phyloP scores from a whole-genome alignment of 2,888 invertebrate genomes.

The Prosopocoilus inquinatus region DNA sequence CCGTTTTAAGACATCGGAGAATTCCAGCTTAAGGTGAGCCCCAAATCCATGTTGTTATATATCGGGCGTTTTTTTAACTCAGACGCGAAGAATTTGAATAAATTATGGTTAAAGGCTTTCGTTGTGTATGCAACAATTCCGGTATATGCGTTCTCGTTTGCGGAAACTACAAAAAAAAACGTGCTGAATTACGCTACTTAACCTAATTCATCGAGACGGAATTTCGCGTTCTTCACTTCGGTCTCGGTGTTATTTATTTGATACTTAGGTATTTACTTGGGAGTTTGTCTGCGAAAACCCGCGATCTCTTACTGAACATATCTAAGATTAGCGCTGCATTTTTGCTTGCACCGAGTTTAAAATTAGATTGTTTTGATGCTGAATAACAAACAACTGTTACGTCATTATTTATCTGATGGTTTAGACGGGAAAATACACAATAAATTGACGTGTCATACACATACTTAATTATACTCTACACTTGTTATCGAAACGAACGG shows the following conservation, averaged over 20 bases:
- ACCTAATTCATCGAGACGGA: too few species aligned
- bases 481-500: not conserved
- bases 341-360: not conserved
- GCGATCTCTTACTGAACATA: too few species aligned
- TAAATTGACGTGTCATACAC: conserved; percentile 17
- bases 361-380: conserved; percentile 19
- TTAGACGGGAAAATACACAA: conserved; percentile 12
- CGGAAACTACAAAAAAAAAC: too few species aligned
- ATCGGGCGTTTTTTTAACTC: conserved; percentile 1
- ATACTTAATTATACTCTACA: conserved; percentile 1
- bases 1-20: conserved; percentile 7
- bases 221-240: too few species aligned
- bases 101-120: too few species aligned
- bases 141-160: too few species aligned
- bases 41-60: conserved; percentile 11
- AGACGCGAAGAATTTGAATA: too few species aligned
- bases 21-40: conserved; percentile 14
- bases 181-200: too few species aligned
- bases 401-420: conserved; percentile 28
- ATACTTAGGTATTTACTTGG: not conserved
- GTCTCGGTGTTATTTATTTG: not conserved
- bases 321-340: too few species aligned
- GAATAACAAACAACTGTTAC: conserved; percentile 29
- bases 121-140: too few species aligned
- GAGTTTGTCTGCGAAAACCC: not conserved